Base-by-base conservation (phyloP, 2,888 invertebrate species). In the Pyrochroa serraticornis region DNA sequence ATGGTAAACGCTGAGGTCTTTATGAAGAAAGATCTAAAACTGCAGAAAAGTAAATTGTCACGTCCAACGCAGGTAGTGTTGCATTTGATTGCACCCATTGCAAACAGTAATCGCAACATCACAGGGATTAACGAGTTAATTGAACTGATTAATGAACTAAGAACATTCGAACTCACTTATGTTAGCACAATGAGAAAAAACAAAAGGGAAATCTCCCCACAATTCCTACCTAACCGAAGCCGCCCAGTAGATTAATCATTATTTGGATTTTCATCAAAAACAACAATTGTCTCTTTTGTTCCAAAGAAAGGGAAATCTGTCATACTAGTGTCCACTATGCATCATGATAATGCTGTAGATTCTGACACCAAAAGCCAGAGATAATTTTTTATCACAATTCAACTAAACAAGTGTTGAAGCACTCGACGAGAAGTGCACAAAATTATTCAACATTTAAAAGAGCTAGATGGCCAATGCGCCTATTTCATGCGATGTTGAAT, bases 171-270 rank as follows among this genome's bases (percentile, higher is more conserved):
- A 31, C 63, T 66, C 30, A 67, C 68, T 5, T 67, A 65, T 56
- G 61, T 70, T 8, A 70, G 71, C 1, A 69, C 70, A 6, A 46
- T 72, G 50, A 64, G 61, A 48, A 72, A 70, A 63, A 71, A 72
- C 51, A 72, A 71, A 62, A 56, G 56, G 33, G 67, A 70, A 57
- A 65, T 72, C 52, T 71, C 71, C 14, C 7, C 47, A 36, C 62
- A 69, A 58, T 73, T 74, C 65, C 59, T 64, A 46, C 67, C 69
- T 39, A 47, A 54, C 14, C 62, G 60, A 53, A 43, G 37, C 33
- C 58, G 58, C 61, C 10, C 30, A 48, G 62, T 47, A 41, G 57
- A 44, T 22, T 58, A 47, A 38, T 35, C 45, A 36, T 43, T 62
- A 14, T 71, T 56, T 60, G 68, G 67, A 22, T 68, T 69, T 49